phyloP scores from a whole-genome alignment of 2,888 invertebrate species.

The Cataglyphis altisquamis region DNA sequence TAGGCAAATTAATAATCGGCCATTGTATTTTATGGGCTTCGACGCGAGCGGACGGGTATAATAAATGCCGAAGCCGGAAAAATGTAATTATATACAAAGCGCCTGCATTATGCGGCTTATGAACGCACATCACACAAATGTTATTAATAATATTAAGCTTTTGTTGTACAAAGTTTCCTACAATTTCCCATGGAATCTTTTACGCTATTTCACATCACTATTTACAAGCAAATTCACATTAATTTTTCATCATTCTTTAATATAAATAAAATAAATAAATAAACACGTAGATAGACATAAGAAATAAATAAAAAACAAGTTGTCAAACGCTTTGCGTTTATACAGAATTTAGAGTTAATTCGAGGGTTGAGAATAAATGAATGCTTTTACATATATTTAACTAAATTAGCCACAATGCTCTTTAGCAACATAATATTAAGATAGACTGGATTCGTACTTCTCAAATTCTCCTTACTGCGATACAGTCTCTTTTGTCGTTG shows the following conservation, averaged over 20 bases:
- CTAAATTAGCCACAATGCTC: neutral
- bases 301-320: neutral
- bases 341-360: neutral
- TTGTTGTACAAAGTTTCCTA: conserved; percentile 3
- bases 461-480: conserved; percentile 16
- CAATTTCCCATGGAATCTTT: neutral
- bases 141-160: conserved; percentile 24
- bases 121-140: conserved; percentile 20
- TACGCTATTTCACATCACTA: neutral
- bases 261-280: neutral
- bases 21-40: conserved; percentile 41
- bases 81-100: conserved; percentile 36
- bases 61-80: conserved; percentile 48
- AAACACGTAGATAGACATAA: too few relatives aligned
- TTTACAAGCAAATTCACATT: neutral
- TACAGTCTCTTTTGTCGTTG: neutral
- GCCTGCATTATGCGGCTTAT: conserved; percentile 28
- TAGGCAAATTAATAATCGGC: conserved; percentile 50
- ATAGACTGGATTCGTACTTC: conserved; percentile 52
- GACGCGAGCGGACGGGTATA: conserved; percentile 22
- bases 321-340: neutral
- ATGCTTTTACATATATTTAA: neutral
- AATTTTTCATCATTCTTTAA: neutral
- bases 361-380: neutral
- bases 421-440: conserved; percentile 28